Conservation (phyloP, 2,797 vertebrate genomes). For the Poecilia picta region DNA sequence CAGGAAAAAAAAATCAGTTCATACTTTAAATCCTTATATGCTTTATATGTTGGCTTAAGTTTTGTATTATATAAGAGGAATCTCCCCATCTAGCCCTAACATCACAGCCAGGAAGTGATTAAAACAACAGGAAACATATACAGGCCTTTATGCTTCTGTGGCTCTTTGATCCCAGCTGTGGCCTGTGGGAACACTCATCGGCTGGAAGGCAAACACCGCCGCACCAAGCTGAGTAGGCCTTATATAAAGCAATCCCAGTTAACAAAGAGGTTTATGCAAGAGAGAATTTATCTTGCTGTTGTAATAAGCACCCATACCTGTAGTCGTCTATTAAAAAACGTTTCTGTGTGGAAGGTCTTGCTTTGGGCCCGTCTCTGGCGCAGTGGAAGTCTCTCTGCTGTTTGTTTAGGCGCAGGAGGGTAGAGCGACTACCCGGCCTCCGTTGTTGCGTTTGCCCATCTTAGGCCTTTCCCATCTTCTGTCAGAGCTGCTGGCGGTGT, state of each 20-base stretch:
- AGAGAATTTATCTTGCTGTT: constrained; percentile 41
- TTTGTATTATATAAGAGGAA: constrained; percentile 9
- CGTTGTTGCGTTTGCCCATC: constrained; percentile 50
- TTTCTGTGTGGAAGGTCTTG: constrained; percentile 59
- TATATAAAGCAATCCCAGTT: constrained; percentile 53
- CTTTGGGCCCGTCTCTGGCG: constrained; percentile 45
- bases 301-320: constrained; percentile 59
- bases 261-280: constrained; percentile 43
- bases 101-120: constrained; percentile 29
- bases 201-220: constrained; percentile 52
- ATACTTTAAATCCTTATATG: neutral
- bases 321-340: constrained; percentile 69
- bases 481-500: constrained; percentile 47
- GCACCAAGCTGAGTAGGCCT: constrained; percentile 64
- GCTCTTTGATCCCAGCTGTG: constrained; percentile 48
- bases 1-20: too few species aligned
- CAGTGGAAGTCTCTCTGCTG: constrained; percentile 56
- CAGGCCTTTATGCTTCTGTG: constrained; percentile 49
- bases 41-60: neutral
- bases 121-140: constrained; percentile 43
- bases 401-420: constrained; percentile 58
- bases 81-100: constrained; percentile 5
- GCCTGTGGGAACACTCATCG: constrained; percentile 59
- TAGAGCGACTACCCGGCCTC: constrained; percentile 47
- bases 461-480: constrained; percentile 57